Evolutionary conservation across 2,797 vertebrate species (phyloP).

Genomic region (Lophius americanus): DNA sequence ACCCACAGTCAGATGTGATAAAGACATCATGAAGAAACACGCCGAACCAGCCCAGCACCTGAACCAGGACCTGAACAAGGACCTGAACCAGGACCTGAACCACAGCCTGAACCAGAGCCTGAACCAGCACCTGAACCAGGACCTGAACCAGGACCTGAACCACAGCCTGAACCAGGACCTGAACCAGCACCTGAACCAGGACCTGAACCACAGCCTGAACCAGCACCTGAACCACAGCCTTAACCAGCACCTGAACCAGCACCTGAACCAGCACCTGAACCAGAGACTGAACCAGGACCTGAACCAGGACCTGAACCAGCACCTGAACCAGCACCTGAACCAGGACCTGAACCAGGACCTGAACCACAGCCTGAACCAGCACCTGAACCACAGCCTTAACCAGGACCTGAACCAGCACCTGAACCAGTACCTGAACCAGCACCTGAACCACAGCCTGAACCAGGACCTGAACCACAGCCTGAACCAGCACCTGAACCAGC

Average conservation of each 20-base stretch:
- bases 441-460: background rate
- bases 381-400: background rate
- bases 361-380: background rate
- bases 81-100: background rate
- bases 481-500: background rate
- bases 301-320: background rate
- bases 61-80: background rate
- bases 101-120: background rate
- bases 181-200: background rate
- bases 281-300: background rate
- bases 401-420: no score
- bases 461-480: background rate
- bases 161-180: background rate
- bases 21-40: conserved; percentile 20
- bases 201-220: background rate
- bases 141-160: background rate
- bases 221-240: background rate
- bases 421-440: background rate
- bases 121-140: background rate
- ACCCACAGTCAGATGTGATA: conserved; percentile 20
- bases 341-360: background rate
- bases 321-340: background rate
- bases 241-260: background rate
- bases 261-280: background rate
- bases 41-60: background rate